Evolutionary conservation across 2,888 invertebrate genomes (phyloP).

Genomic region (Trissolcus japonicus): DNA sequence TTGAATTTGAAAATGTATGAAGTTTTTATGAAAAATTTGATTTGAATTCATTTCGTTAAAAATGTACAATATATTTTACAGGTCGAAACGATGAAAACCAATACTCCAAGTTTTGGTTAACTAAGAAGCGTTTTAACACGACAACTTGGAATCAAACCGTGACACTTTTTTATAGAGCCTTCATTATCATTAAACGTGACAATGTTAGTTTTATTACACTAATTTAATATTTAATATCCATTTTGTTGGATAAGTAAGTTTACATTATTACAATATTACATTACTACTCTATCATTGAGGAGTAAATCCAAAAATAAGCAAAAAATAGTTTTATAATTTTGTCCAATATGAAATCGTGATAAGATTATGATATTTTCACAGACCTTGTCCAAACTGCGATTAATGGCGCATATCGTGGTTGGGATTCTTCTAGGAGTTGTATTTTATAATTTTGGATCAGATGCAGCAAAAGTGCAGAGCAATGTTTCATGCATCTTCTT

Average conservation of each 20-base stretch:
- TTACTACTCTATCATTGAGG: neutral
- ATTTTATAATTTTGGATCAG: conserved; percentile 79
- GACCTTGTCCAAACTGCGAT: conserved; percentile 77
- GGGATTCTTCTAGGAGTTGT: conserved; percentile 79
- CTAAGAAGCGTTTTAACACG: conserved; percentile 1
- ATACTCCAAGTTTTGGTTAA: neutral
- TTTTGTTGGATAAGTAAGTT: no score
- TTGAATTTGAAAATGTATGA: no score
- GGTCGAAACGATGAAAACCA: no score
- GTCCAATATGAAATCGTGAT: neutral
- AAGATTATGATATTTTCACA: conserved; percentile 58
- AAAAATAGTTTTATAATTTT: neutral
- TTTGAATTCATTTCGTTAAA: no score
- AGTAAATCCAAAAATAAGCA: neutral
- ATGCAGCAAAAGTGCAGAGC: conserved; percentile 78
- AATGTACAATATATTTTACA: no score
- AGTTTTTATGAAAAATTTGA: no score
- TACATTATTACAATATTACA: no score
- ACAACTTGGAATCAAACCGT: conserved; percentile 73
- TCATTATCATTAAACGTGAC: conserved; percentile 75
- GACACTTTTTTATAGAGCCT: conserved; percentile 77
- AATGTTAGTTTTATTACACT: conserved; percentile 67
- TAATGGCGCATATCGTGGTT: conserved; percentile 78
- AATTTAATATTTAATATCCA: neutral
- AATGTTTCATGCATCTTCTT: conserved; percentile 81